Percentiles rank a stretch among this genome's conserved stretches.
phyloP scores from a whole-genome alignment of 2,113 vertebrate genomes.

The Oreochromis aureus region DNA sequence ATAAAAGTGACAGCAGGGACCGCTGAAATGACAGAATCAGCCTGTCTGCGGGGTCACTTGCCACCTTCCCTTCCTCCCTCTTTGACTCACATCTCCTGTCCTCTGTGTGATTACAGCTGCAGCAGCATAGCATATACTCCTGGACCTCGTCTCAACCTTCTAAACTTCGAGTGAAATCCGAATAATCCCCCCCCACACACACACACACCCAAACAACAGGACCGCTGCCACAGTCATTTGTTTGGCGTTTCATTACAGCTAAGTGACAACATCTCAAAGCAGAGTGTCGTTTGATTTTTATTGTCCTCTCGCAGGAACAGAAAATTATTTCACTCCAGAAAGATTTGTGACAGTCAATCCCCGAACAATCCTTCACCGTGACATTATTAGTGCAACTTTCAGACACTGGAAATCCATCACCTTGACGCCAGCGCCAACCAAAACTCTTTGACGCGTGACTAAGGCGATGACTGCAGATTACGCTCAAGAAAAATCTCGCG shows the following conservation, averaged over 20 bases:
- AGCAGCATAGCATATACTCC: conserved; percentile 7
- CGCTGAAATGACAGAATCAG: conserved; percentile 67
- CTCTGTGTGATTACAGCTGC: conserved; percentile 30
- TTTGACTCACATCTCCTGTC: background rate
- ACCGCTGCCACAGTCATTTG: background rate
- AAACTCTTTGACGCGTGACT: background rate
- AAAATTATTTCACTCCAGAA: background rate
- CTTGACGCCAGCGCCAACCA: background rate
- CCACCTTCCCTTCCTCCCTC: conserved; percentile 28
- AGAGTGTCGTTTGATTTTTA: background rate
- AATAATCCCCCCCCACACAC: background rate
- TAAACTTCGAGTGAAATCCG: background rate
- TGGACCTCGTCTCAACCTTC: background rate
- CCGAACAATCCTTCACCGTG: background rate
- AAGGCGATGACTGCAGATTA: background rate
- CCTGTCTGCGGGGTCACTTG: conserved; percentile 68
- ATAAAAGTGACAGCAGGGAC: conserved; percentile 70
- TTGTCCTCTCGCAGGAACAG: background rate
- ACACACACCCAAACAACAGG: background rate
- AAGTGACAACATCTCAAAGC: background rate
- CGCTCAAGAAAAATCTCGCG: background rate
- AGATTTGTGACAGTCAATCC: background rate
- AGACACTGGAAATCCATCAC: background rate
- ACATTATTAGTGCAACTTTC: background rate
- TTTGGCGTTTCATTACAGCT: background rate